A percentile compares a stretch with the other conserved stretches of the same genome.
These are phyloP conservation scores for Bothrops jararaca DNA, from an alignment of 2,113 vertebrate genomes.

Conservation along the genomic window DNA sequence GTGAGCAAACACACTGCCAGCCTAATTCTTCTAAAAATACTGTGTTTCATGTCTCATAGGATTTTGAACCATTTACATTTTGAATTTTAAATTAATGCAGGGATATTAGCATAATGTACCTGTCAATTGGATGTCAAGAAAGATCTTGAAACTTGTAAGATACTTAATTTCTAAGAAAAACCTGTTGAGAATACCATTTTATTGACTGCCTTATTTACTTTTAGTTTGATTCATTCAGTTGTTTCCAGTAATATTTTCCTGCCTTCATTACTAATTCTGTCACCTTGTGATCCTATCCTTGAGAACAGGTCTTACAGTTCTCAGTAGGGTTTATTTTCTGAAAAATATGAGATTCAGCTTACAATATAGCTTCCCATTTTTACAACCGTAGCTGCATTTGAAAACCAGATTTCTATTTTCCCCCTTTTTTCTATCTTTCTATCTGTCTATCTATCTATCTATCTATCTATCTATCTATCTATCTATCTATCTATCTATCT, in stretches of 20 bases:
- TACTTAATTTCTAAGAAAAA: neutral
- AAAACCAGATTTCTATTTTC: neutral
- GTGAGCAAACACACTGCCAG: neutral
- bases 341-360: neutral
- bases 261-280: neutral
- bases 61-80: neutral
- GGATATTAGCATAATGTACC: neutral
- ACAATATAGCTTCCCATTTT: neutral
- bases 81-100: neutral
- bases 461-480: too few relatives aligned
- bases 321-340: neutral
- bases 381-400: neutral
- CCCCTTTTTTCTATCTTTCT: neutral
- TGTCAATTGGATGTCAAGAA: neutral
- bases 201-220: neutral
- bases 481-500: too few relatives aligned
- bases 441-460: too few relatives aligned
- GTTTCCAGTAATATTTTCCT: neutral
- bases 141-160: neutral
- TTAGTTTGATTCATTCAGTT: neutral
- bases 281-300: neutral
- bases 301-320: neutral
- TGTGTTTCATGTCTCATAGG: neutral
- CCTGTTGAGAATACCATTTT: neutral
- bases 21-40: neutral